phyloP scores from a whole-genome alignment of 2,888 invertebrate genomes.

The Mesopsocus fuscifrons region DNA sequence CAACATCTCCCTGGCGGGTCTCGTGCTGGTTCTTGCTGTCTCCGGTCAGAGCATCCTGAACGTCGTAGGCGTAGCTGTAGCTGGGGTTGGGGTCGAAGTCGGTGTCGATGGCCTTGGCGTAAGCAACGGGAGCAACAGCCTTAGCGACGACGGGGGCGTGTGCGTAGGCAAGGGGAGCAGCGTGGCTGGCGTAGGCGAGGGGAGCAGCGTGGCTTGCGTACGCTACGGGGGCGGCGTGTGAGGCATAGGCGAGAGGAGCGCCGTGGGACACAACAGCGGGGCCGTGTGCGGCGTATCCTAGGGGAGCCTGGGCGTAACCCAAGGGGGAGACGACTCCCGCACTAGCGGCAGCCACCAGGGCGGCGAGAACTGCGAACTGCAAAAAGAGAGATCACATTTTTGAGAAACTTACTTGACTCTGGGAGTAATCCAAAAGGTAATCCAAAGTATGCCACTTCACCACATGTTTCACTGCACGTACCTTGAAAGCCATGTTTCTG shows the following conservation, averaged over 20 bases:
- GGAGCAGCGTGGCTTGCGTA: constrained; percentile 18
- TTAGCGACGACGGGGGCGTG: constrained; percentile 13
- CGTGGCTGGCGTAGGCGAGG: constrained; percentile 15
- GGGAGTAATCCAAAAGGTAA: not conserved
- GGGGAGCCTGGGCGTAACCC: constrained; percentile 3
- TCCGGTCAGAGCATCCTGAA: constrained; percentile 20
- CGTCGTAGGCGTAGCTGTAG: constrained; percentile 18
- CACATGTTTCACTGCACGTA: not conserved
- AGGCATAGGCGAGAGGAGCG: constrained; percentile 5
- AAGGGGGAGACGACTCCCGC: constrained; percentile 25
- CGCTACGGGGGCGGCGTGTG: constrained; percentile 17
- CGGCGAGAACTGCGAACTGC: constrained; percentile 30
- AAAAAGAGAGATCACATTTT: constrained; percentile 12
- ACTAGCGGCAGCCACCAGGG: constrained; percentile 26
- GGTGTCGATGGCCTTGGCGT: constrained; percentile 15
- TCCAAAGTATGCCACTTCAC: not conserved
- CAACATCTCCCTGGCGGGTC: constrained; percentile 21
- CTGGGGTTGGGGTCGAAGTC: constrained; percentile 17
- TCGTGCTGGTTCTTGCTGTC: constrained; percentile 21
- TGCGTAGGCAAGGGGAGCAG: constrained; percentile 15
- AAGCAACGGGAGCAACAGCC: constrained; percentile 12
- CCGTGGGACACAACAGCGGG: constrained; percentile 12
- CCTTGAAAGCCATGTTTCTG: not conserved
- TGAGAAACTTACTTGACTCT: too few relatives aligned
- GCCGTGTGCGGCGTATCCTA: constrained; percentile 11